Evolutionary conservation across 2,113 vertebrate species (phyloP).

Genomic region (Arizona elegans): DNA sequence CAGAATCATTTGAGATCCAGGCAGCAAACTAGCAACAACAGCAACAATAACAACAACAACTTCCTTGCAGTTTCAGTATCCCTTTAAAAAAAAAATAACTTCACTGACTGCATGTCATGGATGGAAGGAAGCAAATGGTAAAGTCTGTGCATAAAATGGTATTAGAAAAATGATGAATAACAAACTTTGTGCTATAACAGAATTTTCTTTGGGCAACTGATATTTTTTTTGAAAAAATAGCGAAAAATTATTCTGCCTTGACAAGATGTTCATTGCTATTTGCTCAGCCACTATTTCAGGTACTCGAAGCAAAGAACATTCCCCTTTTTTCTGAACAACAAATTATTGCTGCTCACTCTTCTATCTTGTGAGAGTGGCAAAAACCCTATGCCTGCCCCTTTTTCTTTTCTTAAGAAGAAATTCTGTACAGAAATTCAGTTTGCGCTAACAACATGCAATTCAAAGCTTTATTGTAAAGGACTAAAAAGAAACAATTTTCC

Average conservation of each 20-base stretch:
- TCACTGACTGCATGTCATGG: not conserved
- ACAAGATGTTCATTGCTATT: not conserved
- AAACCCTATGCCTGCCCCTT: not conserved
- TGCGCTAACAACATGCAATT: conserved; percentile 19
- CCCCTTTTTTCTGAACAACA: not conserved
- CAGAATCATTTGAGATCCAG: not conserved
- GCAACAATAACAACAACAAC: not conserved
- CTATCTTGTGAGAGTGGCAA: conserved; percentile 18
- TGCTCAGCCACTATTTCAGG: not conserved
- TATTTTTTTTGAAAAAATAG: not conserved
- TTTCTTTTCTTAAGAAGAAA: conserved; percentile 24
- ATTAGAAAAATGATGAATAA: conserved; percentile 5
- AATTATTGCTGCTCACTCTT: conserved; percentile 12
- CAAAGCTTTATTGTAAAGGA: conserved; percentile 21
- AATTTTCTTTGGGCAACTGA: not conserved
- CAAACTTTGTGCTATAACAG: not conserved
- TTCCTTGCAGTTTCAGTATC: not conserved
- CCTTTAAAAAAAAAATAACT: not conserved
- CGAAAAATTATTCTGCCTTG: conserved; percentile 9
- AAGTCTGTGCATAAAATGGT: not conserved
- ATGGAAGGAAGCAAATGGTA: not conserved
- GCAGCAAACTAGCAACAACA: not conserved
- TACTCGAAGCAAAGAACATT: conserved; percentile 26
- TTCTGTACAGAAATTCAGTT: conserved; percentile 36
- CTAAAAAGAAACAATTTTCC: conserved; percentile 24